Evolutionary conservation across 2,113 vertebrate species (phyloP).

Genomic region (Cyprinodon tularosa): DNA sequence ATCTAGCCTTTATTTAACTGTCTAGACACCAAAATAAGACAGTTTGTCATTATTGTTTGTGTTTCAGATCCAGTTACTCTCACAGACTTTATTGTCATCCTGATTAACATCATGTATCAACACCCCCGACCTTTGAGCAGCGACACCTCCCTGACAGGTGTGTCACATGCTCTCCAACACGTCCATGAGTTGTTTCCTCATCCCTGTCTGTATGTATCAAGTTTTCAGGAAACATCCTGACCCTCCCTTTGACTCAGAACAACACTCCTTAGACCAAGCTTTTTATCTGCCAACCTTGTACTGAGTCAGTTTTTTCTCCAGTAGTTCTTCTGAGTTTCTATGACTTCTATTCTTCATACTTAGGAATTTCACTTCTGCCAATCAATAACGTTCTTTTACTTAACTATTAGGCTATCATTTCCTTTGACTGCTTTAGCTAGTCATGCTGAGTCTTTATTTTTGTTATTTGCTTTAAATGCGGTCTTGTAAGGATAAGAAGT

Average conservation of each 20-base stretch:
- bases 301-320: constrained; percentile 11
- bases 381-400: constrained; percentile 42
- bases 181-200: background rate
- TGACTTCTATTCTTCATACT: constrained; percentile 27
- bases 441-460: constrained; percentile 27
- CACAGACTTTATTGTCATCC: constrained; percentile 86
- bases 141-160: constrained; percentile 82
- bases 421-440: constrained; percentile 5
- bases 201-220: background rate
- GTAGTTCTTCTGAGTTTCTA: constrained; percentile 29
- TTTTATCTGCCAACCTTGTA: constrained; percentile 62
- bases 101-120: constrained; percentile 86
- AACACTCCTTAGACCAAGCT: constrained; percentile 30
- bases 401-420: constrained; percentile 34
- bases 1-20: background rate
- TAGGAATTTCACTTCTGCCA: constrained; percentile 18
- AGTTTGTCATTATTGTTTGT: constrained; percentile 13
- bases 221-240: constrained; percentile 5
- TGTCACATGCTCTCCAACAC: constrained; percentile 4
- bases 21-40: background rate
- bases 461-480: background rate
- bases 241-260: constrained; percentile 13
- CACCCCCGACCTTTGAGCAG: constrained; percentile 76
- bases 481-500: background rate
- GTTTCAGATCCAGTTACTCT: constrained; percentile 81